Evolutionary conservation across 2,888 invertebrate genomes (phyloP), one percentile per base, ranked within the genome.

Genomic region (Deroplatys truncata): DNA sequence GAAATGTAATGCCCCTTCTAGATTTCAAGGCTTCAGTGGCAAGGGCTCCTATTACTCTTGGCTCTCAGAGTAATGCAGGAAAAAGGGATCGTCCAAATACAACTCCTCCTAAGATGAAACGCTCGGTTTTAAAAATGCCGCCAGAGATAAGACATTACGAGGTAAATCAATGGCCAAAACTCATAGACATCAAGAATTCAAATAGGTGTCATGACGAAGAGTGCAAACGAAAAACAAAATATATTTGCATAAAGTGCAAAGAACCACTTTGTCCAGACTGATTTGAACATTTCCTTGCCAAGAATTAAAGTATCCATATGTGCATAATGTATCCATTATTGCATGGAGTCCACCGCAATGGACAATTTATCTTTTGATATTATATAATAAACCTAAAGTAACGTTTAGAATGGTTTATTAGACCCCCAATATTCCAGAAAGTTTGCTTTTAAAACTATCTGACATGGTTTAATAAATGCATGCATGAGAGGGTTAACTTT

Each of bases 221-320:
- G 43, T 90, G 72, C 72, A 89, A 89, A 83, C 85, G 72, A 28
- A 89, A 90, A 83, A 90, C 29, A n/a, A 35, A 43, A 25, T 88
- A 84, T 83, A 89, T 28, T 1, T 88, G 89, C 28, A 84, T n/a
- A 28, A 84, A 49, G 31, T 84, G 89, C 20, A 84, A 84, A 35
- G 88, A 84, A 84, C 84, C 89, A 49, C 82, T 88, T 5, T 84
- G 88, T 72, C 89, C 56, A n/a, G 82, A 84, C 29, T 88, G 89
- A 56, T 89, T 89, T 56, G 84, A 20, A 5, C 28, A 84, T 28
- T 35, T 89, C n/a, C 89, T 56, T 43, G n/a, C 2, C n/a, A 43
- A 56, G 20, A 72, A 85, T 28, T n/a, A 83, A 28, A 72, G 20
- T 20, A 4, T 13, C 13, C 13, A 43, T 1, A n/a, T 43, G 43